A percentile compares a stretch with the other conserved stretches of the same genome.
Conservation (phyloP, 2,113 vertebrate genomes). For the Brachyhypopomus gauderio region DNA sequence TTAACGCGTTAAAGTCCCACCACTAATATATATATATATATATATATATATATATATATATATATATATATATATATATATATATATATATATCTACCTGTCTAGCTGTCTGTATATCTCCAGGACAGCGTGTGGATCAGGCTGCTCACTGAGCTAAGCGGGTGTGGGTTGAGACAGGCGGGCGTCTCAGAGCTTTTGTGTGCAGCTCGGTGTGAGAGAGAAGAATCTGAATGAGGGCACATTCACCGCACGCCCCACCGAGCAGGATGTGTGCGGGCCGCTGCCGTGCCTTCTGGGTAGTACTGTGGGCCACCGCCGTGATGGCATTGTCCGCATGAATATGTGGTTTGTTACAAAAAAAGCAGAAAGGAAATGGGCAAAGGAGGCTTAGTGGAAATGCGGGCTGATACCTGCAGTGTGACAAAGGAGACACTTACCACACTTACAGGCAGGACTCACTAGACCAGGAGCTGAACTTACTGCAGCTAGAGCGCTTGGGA, state of each 20-base stretch:
- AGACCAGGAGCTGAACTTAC: too few relatives aligned
- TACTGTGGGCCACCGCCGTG: conserved; percentile 37
- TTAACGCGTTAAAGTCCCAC: too few relatives aligned
- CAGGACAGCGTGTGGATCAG: neutral
- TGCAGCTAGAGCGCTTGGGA: too few relatives aligned
- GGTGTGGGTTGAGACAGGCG: too few relatives aligned
- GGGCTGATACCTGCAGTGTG: conserved; percentile 5
- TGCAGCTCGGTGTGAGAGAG: conserved; percentile 45
- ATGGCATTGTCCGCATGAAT: conserved; percentile 51
- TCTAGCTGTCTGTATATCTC: neutral
- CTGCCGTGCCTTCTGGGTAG: conserved; percentile 51
- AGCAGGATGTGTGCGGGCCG: conserved; percentile 46
- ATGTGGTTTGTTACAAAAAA: conserved; percentile 44
- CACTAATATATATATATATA: too few relatives aligned
- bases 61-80: too few relatives aligned
- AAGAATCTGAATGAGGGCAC: conserved; percentile 57
- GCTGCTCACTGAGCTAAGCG: too few relatives aligned
- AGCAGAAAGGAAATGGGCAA: conserved; percentile 42
- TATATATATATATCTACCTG: too few relatives aligned
- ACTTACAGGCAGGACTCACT: neutral
- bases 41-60: too few relatives aligned
- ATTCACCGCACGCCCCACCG: conserved; percentile 50
- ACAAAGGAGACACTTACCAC: neutral
- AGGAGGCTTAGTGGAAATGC: conserved; percentile 33
- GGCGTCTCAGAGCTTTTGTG: conserved; percentile 34